Percentiles rank a stretch among this genome's conserved stretches.
phyloP scores from a whole-genome alignment of 2,888 invertebrate species.

The Dorcus hopei region DNA sequence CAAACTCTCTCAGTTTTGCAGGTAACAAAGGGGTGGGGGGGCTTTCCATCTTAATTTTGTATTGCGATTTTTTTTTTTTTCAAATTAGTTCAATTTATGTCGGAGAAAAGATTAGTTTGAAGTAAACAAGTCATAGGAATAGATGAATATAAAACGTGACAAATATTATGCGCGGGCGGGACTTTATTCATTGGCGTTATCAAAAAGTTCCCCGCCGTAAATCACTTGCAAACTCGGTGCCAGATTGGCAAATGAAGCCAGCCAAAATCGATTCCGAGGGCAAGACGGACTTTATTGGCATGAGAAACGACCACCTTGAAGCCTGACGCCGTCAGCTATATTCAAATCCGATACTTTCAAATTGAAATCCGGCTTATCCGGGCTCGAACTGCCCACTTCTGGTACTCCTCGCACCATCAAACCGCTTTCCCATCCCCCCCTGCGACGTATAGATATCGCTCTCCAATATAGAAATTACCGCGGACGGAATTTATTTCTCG shows the following conservation, averaged over 20 bases:
- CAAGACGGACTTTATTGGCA: conserved; percentile 24
- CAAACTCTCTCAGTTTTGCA: no score
- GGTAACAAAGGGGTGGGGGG: no score
- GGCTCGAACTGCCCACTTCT: neutral
- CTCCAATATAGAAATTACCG: no score
- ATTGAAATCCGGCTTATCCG: conserved; percentile 8
- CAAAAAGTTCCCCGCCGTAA: neutral
- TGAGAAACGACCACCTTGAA: conserved; percentile 29
- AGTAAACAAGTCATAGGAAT: no score
- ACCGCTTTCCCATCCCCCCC: neutral
- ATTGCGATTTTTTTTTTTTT: no score
- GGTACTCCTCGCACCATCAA: neutral
- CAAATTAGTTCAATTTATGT: no score
- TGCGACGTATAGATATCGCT: no score
- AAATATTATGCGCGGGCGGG: no score
- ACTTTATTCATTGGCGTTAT: neutral
- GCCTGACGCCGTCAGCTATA: conserved; percentile 16
- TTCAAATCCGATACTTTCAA: conserved; percentile 9
- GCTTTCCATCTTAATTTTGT: no score
- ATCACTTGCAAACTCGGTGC: neutral
- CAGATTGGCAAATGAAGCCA: neutral
- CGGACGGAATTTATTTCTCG: no score
- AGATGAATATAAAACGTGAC: no score
- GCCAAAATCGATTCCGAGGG: neutral
- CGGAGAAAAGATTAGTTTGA: no score